A percentile compares a stretch with the other conserved stretches of the same genome.
phyloP scores from a whole-genome alignment of 2,113 vertebrate genomes.

The Leucosticte australis region DNA sequence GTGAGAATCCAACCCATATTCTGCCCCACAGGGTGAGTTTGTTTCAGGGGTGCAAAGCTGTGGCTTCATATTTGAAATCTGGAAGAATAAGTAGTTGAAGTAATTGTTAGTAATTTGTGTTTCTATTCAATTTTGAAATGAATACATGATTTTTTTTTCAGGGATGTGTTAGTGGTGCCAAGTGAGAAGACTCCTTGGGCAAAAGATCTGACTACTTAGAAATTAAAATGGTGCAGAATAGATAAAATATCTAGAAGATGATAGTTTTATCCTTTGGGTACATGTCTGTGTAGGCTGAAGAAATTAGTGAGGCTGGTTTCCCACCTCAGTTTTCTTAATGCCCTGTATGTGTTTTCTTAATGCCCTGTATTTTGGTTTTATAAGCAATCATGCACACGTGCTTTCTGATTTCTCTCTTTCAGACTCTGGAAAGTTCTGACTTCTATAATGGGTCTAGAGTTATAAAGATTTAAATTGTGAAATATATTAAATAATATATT shows the following conservation, averaged over 20 bases:
- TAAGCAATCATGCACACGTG: neutral
- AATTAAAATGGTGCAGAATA: neutral
- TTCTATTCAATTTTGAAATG: neutral
- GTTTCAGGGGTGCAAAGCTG: neutral
- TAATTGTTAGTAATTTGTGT: neutral
- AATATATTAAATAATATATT: neutral
- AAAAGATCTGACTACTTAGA: neutral
- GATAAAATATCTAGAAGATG: neutral
- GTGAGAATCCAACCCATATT: neutral
- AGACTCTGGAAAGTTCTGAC: neutral
- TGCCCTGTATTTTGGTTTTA: neutral
- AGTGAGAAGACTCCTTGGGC: neutral
- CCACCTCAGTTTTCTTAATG: neutral
- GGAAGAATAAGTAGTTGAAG: neutral
- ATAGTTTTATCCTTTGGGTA: neutral
- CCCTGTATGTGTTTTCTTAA: neutral
- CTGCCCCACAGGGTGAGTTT: neutral
- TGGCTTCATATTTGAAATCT: neutral
- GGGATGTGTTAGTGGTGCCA: neutral
- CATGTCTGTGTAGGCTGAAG: neutral
- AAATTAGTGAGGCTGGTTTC: neutral
- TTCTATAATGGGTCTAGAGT: neutral
- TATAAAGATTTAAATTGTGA: neutral
- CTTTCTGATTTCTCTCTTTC: neutral
- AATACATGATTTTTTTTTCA: neutral